Conservation (phyloP, 2,888 invertebrate species). For the Sphinx pinastri region DNA sequence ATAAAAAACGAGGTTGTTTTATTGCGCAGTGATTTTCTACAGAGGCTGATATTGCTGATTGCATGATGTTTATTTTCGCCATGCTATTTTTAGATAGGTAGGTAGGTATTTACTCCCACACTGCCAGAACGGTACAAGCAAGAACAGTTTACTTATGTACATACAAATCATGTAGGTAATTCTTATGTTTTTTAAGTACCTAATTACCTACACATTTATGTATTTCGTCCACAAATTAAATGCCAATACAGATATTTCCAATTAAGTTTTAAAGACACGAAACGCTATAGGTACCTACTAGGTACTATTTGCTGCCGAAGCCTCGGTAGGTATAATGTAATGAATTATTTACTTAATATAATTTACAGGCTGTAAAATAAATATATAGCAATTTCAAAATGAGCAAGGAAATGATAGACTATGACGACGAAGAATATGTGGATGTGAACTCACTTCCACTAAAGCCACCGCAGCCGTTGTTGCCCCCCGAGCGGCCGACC, state of each 20-base stretch:
- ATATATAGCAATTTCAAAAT: slow-evolving; percentile 34
- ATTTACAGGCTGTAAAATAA: slow-evolving; percentile 10
- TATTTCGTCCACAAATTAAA: too few species aligned
- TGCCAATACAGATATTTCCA: too few species aligned
- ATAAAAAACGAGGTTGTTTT: slow-evolving; percentile 66
- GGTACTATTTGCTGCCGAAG: too few species aligned
- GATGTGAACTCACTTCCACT: slow-evolving; percentile 72
- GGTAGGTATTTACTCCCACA: slow-evolving; percentile 17
- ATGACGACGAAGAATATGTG: slow-evolving; percentile 69
- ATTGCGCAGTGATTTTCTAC: slow-evolving; percentile 68
- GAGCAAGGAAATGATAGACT: slow-evolving; percentile 44
- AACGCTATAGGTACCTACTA: too few species aligned
- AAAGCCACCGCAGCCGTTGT: slow-evolving; percentile 76
- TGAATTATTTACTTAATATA: neutral
- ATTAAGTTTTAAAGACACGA: too few species aligned
- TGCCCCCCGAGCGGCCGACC: slow-evolving; percentile 77
- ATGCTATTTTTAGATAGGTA: slow-evolving; percentile 26
- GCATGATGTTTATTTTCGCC: slow-evolving; percentile 56
- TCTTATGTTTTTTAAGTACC: neutral
- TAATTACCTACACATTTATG: neutral
- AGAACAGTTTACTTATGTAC: neutral
- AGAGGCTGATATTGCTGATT: slow-evolving; percentile 46
- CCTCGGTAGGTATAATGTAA: too few species aligned
- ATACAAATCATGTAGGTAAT: neutral
- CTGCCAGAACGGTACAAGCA: slow-evolving; percentile 11